Percentiles rank a stretch among this genome's conserved stretches.
Evolutionary conservation across 2,797 vertebrate species (phyloP).

Genomic region (Rhodeus uyekii): DNA sequence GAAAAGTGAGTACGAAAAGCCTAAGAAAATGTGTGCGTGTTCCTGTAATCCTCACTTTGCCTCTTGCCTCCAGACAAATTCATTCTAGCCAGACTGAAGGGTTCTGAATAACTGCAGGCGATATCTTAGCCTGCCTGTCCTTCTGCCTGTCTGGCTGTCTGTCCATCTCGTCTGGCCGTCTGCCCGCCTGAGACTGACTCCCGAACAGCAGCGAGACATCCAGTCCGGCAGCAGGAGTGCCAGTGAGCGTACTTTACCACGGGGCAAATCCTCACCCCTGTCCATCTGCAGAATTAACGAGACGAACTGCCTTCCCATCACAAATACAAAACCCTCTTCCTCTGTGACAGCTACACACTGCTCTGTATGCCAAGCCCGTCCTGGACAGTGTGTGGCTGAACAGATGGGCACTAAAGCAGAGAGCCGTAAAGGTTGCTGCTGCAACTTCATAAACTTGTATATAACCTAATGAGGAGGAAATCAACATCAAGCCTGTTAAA

Average conservation of each 20-base stretch:
- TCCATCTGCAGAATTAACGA: slow-evolving; percentile 77
- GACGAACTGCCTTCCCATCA: slow-evolving; percentile 68
- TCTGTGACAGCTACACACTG: slow-evolving; percentile 15
- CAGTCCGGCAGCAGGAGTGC: slow-evolving; percentile 52
- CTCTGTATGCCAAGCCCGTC: neutral
- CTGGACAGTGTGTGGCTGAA: slow-evolving; percentile 21
- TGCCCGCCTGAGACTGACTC: slow-evolving; percentile 34
- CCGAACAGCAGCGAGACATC: slow-evolving; percentile 23
- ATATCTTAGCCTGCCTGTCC: slow-evolving; percentile 70
- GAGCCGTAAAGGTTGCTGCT: neutral
- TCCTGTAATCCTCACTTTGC: slow-evolving; percentile 59
- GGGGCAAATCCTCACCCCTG: slow-evolving; percentile 71
- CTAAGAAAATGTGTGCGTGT: neutral
- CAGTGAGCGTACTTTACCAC: slow-evolving; percentile 73
- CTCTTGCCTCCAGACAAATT: slow-evolving; percentile 77
- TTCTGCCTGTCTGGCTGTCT: slow-evolving; percentile 34
- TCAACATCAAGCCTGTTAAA: neutral
- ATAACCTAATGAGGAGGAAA: neutral
- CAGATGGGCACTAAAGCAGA: slow-evolving; percentile 18
- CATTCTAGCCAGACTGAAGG: slow-evolving; percentile 76
- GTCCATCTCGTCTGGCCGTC: slow-evolving; percentile 30
- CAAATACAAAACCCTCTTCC: slow-evolving; percentile 43
- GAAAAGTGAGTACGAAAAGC: slow-evolving; percentile 8
- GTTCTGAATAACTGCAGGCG: slow-evolving; percentile 79
- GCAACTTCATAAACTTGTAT: slow-evolving; percentile 13